A percentile compares a stretch with the other conserved stretches of the same genome.
Conservation (phyloP, 2,113 vertebrate genomes). For the Eleginops maclovinus region DNA sequence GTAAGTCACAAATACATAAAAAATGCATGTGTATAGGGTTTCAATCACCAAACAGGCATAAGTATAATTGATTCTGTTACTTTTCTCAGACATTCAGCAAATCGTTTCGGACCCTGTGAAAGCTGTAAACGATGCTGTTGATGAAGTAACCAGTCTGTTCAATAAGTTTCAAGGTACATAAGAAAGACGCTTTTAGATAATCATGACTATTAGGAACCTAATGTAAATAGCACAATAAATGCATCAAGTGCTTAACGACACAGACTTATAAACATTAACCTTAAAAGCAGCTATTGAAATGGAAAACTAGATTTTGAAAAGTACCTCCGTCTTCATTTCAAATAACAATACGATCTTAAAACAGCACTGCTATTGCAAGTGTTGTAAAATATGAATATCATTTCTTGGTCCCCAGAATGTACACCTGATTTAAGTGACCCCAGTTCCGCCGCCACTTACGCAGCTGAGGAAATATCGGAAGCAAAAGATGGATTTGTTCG, state of each 20-base stretch:
- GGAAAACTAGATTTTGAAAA: no score
- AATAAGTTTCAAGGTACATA: slow-evolving; percentile 78
- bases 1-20: slow-evolving; percentile 78
- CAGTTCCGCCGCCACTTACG: slow-evolving; percentile 61
- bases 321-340: no score
- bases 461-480: slow-evolving; percentile 69
- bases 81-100: slow-evolving; percentile 76
- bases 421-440: slow-evolving; percentile 78
- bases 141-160: slow-evolving; percentile 74
- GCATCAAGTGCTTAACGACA: no score
- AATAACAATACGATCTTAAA: no score
- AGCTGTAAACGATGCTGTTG: slow-evolving; percentile 76
- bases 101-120: slow-evolving; percentile 76
- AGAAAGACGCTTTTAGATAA: background rate
- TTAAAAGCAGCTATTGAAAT: no score
- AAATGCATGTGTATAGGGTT: background rate
- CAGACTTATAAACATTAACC: no score
- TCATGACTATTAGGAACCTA: no score
- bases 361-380: background rate
- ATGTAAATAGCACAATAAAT: no score
- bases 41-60: background rate
- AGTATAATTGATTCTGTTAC: background rate
- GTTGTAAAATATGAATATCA: background rate
- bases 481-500: slow-evolving; percentile 74
- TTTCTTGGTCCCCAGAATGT: slow-evolving; percentile 61